Conservation (phyloP, 2,888 invertebrate species). For the Diadegma fenestrale region DNA sequence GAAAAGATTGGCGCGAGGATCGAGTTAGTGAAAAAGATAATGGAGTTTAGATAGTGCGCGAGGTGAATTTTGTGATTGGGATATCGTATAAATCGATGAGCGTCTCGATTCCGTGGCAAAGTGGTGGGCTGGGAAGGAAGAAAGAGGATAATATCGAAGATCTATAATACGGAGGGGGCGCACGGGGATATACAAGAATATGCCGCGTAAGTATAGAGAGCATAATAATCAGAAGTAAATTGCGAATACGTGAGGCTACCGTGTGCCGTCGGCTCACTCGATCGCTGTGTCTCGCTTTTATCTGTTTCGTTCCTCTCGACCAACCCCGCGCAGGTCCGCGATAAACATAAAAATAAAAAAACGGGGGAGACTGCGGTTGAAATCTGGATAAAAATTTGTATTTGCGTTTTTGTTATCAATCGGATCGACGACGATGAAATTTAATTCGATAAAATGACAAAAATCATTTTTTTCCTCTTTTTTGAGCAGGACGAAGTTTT, state of each 20-base stretch:
- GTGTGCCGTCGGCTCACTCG: slow-evolving; percentile 78
- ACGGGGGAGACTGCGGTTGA: neutral
- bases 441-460: neutral
- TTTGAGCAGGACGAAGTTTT: neutral
- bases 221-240: slow-evolving; percentile 84
- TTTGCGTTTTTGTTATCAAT: neutral
- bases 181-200: slow-evolving; percentile 60
- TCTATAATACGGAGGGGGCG: slow-evolving; percentile 25
- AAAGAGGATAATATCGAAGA: slow-evolving; percentile 43
- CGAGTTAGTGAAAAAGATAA: slow-evolving; percentile 7
- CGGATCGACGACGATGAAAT: neutral
- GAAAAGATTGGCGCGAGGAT: neutral
- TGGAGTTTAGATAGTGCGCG: slow-evolving; percentile 12
- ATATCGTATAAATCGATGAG: slow-evolving; percentile 61
- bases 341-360: neutral
- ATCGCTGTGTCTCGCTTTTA: slow-evolving; percentile 17
- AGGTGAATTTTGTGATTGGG: slow-evolving; percentile 62
- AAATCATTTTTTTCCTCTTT: neutral
- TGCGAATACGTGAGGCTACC: slow-evolving; percentile 85
- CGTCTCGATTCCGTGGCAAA: slow-evolving; percentile 48
- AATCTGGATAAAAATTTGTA: neutral
- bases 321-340: slow-evolving; percentile 28
- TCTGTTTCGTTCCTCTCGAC: slow-evolving; percentile 28
- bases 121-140: slow-evolving; percentile 6
- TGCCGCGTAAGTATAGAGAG: slow-evolving; percentile 81